phyloP scores from a whole-genome alignment of 2,888 invertebrate genomes.

The Acronicta leporina region DNA sequence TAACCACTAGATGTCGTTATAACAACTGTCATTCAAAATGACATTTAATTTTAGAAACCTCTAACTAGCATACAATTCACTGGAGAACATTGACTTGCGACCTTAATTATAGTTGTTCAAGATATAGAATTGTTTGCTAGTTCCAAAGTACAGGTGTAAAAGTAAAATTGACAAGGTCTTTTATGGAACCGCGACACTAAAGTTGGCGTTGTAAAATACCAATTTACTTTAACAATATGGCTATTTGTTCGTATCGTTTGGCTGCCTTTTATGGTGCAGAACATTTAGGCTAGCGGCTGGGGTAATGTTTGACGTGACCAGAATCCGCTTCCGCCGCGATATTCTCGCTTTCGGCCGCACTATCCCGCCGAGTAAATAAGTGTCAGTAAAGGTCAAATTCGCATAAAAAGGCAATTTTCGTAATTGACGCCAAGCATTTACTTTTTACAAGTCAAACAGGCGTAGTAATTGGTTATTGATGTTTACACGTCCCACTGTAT shows the following conservation, averaged over 20 bases:
- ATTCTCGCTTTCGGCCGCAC: constrained; percentile 5
- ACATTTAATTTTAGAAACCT: constrained; percentile 73
- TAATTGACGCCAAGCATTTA: constrained; percentile 20
- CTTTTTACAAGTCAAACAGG: constrained; percentile 8
- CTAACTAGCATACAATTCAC: constrained; percentile 2
- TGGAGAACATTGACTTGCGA: constrained; percentile 5
- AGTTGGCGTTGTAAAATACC: constrained; percentile 84
- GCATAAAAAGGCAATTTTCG: constrained; percentile 25
- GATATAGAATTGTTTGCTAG: constrained; percentile 47
- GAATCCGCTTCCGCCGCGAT: constrained; percentile 35
- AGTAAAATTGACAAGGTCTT: constrained; percentile 62
- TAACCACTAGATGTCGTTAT: constrained; percentile 75
- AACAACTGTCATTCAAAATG: constrained; percentile 76
- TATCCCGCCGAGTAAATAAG: constrained; percentile 5
- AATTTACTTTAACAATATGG: constrained; percentile 86
- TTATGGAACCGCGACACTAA: constrained; percentile 78
- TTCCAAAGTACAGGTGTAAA: constrained; percentile 36
- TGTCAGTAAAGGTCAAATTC: constrained; percentile 28
- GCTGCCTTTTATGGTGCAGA: constrained; percentile 79
- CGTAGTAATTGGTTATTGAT: constrained; percentile 15
- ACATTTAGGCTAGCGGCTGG: constrained; percentile 79
- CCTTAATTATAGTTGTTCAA: constrained; percentile 20
- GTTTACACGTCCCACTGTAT: constrained; percentile 5
- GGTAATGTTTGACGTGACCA: constrained; percentile 66
- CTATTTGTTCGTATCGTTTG: constrained; percentile 81